phyloP scores from a whole-genome alignment of 2,888 invertebrate genomes.

The Autographa gamma region DNA sequence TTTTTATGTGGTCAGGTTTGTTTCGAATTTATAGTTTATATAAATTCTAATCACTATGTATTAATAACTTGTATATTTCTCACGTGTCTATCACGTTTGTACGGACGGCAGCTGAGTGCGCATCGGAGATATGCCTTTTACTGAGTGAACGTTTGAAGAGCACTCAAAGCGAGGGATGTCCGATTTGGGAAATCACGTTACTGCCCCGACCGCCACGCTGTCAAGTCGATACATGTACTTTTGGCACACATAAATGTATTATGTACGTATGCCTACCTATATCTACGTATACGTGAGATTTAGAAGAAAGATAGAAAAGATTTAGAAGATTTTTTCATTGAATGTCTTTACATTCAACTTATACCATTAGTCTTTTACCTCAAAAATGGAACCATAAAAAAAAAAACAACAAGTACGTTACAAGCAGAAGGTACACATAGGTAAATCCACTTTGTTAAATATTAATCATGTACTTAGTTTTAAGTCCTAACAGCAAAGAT shows the following conservation, averaged over 20 bases:
- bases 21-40: no score
- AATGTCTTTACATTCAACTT: not conserved
- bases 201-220: slow-evolving; percentile 56
- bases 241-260: slow-evolving; percentile 7
- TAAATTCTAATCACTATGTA: slow-evolving; percentile 2
- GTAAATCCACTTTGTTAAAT: no score
- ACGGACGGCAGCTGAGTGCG: slow-evolving; percentile 68
- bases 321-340: not conserved
- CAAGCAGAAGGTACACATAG: no score
- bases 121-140: slow-evolving; percentile 76
- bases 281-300: slow-evolving; percentile 8
- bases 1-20: no score
- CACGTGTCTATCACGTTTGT: slow-evolving; percentile 68
- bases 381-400: no score
- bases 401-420: no score
- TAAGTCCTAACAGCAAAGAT: not conserved
- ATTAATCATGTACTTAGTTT: no score
- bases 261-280: not conserved
- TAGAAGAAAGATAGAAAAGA: no score
- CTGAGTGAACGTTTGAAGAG: slow-evolving; percentile 76
- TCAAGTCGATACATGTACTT: slow-evolving; percentile 54
- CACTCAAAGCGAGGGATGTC: slow-evolving; percentile 80
- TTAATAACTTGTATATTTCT: slow-evolving; percentile 25
- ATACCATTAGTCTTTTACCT: no score
- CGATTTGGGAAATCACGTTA: slow-evolving; percentile 87